Percentiles rank a stretch among this genome's conserved stretches.
These are phyloP conservation scores for Stenurella melanura DNA, from an alignment of 2,888 invertebrate genomes.

Conservation along the genomic window DNA sequence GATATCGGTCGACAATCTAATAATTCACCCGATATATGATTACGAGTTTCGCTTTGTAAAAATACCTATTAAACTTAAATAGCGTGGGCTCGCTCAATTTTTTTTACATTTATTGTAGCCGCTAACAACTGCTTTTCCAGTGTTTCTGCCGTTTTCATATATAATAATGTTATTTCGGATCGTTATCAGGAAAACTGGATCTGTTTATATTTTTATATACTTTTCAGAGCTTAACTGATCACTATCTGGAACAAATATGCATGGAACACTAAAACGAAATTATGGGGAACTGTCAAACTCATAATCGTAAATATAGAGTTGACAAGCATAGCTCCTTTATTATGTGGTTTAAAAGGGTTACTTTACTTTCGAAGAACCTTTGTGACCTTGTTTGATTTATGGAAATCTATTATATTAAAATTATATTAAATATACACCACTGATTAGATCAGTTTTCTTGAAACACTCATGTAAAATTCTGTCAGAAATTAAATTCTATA, in stretches of 20 bases:
- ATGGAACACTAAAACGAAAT: not conserved
- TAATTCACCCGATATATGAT: conserved; percentile 16
- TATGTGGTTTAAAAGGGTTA: not conserved
- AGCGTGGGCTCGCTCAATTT: not conserved
- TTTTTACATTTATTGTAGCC: conserved; percentile 3
- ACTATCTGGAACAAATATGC: conserved; percentile 6
- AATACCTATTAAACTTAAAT: not conserved
- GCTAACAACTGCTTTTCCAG: not conserved
- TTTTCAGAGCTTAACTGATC: conserved; percentile 10
- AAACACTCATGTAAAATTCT: too few species aligned
- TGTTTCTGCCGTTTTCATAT: conserved; percentile 48
- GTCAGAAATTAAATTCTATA: too few species aligned
- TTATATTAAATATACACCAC: too few species aligned
- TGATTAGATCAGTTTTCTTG: too few species aligned
- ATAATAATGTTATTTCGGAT: conserved; percentile 47
- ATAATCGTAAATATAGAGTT: not conserved
- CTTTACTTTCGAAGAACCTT: not conserved
- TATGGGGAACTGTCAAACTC: not conserved
- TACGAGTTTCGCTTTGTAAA: conserved; percentile 22
- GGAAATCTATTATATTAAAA: too few species aligned
- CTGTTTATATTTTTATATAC: conserved; percentile 41
- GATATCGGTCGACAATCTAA: conserved; percentile 28
- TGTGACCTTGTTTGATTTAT: too few species aligned
- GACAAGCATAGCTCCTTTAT: not conserved
- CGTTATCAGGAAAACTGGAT: conserved; percentile 36